phyloP scores from a whole-genome alignment of 2,888 invertebrate genomes.

The Cantharis rufa region DNA sequence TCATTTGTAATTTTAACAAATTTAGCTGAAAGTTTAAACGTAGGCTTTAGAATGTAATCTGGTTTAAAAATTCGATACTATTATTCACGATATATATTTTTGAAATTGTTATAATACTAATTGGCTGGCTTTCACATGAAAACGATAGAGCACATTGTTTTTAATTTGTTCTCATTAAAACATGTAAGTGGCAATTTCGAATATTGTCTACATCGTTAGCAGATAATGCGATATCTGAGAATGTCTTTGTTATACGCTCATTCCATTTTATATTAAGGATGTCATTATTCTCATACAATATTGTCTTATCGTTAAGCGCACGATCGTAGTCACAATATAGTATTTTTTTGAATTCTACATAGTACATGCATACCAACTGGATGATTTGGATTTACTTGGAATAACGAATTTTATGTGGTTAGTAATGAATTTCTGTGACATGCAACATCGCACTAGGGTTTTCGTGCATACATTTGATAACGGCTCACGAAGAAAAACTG shows the following conservation, averaged over 20 bases:
- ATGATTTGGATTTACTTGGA: not conserved
- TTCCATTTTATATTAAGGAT: not conserved
- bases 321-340: not conserved
- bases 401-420: not conserved
- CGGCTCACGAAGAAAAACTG: not conserved
- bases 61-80: not conserved
- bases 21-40: not conserved
- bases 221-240: not conserved
- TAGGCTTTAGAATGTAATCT: not conserved
- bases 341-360: not conserved
- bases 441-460: not conserved
- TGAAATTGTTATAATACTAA: no score
- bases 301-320: not conserved
- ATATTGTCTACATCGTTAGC: not conserved
- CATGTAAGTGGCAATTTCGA: not conserved
- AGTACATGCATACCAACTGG: not conserved
- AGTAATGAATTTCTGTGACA: not conserved
- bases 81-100: not conserved
- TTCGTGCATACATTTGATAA: not conserved
- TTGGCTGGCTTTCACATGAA: not conserved
- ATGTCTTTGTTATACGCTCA: not conserved
- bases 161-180: not conserved
- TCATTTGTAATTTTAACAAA: not conserved
- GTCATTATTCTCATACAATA: not conserved
- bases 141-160: not conserved